Conservation (phyloP, 2,797 vertebrate species). For the Ctenochaetus hawaiiensis region DNA sequence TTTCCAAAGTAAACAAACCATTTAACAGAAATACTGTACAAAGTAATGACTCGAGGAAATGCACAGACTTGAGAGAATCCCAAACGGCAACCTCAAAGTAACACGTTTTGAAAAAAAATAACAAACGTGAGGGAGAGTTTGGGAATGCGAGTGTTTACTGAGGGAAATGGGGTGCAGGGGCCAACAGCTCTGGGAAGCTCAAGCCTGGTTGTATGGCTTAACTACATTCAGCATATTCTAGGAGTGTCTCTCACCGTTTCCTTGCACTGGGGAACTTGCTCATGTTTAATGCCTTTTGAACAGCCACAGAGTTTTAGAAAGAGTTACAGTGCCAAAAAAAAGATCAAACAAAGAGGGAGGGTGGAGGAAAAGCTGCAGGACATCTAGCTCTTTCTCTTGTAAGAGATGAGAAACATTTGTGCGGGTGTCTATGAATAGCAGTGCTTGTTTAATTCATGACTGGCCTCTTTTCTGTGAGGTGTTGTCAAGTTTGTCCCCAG, state of each 20-base stretch:
- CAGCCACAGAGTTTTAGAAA: constrained; percentile 59
- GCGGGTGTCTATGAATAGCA: constrained; percentile 60
- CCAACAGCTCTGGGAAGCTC: constrained; percentile 52
- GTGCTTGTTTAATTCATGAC: constrained; percentile 74
- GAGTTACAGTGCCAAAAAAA: constrained; percentile 66
- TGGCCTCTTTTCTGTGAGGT: constrained; percentile 34
- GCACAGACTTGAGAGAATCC: constrained; percentile 12
- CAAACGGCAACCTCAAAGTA: constrained; percentile 16
- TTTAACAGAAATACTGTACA: constrained; percentile 29
- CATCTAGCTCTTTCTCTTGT: constrained; percentile 62
- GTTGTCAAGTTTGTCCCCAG: constrained; percentile 19
- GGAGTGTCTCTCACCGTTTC: constrained; percentile 60
- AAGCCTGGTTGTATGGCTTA: constrained; percentile 38
- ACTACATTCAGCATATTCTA: constrained; percentile 60
- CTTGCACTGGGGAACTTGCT: constrained; percentile 61
- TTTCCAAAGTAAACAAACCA: constrained; percentile 53
- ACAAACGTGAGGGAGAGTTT: constrained; percentile 14
- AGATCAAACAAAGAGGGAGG: constrained; percentile 75
- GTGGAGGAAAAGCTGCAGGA: constrained; percentile 75
- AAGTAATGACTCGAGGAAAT: constrained; percentile 35
- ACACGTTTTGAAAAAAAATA: constrained; percentile 19
- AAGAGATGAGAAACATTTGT: constrained; percentile 71
- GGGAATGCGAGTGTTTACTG: constrained; percentile 46
- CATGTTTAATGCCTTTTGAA: constrained; percentile 84
- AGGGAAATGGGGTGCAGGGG: constrained; percentile 54